Percentiles rank a stretch among this genome's conserved stretches.
These are phyloP conservation scores for Agrochola macilenta DNA, from an alignment of 2,888 invertebrate genomes.

Conservation along the genomic window DNA sequence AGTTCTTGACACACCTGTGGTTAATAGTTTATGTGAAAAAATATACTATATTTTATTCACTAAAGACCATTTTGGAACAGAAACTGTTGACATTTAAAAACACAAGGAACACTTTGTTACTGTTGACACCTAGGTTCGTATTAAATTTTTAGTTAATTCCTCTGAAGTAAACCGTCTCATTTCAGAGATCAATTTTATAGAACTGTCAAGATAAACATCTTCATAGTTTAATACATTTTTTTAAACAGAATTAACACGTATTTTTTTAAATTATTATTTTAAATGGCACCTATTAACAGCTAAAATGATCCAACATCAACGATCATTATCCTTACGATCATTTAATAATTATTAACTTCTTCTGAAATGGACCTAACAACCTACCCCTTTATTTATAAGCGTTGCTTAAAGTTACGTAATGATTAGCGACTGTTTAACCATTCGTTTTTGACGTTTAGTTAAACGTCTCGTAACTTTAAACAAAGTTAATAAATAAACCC, in stretches of 20 bases:
- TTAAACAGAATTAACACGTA: no score
- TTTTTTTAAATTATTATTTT: not conserved
- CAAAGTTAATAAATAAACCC: no score
- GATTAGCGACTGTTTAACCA: no score
- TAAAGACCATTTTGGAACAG: not conserved
- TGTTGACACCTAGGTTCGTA: not conserved
- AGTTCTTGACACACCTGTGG: not conserved
- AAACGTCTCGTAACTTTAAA: no score
- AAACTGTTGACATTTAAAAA: constrained; percentile 13
- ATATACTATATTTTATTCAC: constrained; percentile 16
- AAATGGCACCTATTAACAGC: not conserved
- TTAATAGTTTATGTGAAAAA: not conserved
- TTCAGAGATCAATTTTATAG: not conserved
- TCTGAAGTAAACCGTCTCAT: no score
- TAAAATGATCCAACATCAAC: not conserved
- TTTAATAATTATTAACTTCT: not conserved
- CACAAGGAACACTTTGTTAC: not conserved
- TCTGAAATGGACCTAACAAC: not conserved
- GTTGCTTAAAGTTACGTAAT: no score
- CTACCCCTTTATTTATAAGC: no score
- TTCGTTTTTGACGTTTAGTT: no score
- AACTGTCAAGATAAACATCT: not conserved
- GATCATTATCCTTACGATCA: not conserved
- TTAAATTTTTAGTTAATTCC: no score
- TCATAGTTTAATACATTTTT: not conserved